Evolutionary conservation across 2,113 vertebrate species (phyloP).

Genomic region (Atrichornis clamosus): DNA sequence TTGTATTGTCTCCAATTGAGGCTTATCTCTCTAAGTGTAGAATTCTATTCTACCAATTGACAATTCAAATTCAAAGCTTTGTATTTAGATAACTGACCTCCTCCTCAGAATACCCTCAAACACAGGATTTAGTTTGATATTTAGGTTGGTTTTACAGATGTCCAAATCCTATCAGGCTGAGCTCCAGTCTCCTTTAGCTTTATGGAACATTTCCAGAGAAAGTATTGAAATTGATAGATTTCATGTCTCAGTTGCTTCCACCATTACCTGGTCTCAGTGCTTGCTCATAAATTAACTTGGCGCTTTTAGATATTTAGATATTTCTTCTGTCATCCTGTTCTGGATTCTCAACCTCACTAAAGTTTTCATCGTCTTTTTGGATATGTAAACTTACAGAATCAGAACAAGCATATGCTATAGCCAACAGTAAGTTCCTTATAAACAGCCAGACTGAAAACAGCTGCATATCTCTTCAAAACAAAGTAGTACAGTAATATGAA

Average conservation of each 20-base stretch:
- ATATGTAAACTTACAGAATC: not conserved
- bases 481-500: not conserved
- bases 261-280: not conserved
- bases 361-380: not conserved
- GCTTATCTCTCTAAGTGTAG: not conserved
- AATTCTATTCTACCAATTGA: not conserved
- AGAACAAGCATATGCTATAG: not conserved
- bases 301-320: not conserved
- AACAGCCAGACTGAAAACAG: not conserved
- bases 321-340: not conserved
- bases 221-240: not conserved
- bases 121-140: not conserved
- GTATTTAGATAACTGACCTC: not conserved
- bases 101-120: not conserved
- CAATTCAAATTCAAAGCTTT: not conserved
- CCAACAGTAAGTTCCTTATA: not conserved
- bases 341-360: not conserved
- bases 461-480: not conserved
- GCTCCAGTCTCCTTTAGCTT: not conserved
- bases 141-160: not conserved
- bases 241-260: not conserved
- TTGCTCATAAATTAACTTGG: not conserved
- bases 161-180: not conserved
- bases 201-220: not conserved
- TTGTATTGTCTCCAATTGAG: not conserved